Base-by-base conservation (phyloP, 2,797 vertebrate species). In the Vespertilio murinus region DNA sequence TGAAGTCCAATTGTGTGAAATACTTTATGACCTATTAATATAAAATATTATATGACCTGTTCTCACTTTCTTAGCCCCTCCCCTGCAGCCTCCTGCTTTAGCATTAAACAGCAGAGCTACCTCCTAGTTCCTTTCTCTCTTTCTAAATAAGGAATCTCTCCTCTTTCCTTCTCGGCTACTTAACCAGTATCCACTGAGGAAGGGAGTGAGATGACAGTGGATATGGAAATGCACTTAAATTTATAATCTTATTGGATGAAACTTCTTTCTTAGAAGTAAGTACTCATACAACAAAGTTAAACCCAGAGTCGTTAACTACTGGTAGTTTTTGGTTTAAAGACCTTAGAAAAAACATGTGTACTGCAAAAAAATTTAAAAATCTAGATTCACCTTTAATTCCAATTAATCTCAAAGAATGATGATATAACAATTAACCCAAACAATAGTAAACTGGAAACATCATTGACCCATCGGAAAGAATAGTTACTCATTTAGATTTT, bases 261-360 rank as follows among this genome's bases (percentile, higher is more conserved):
- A 49, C 28, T 69, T 35, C 38, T 82, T 42, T 77, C 56, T 85
- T 80, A 78, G 74, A 28, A 33, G 78, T 75, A 52, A 49, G 30
- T 54, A 64, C 81, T 82, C 40, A 38, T 59, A 35, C 81, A 90
- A 45, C 78, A 77, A 77, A 85, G 77, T 74, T 82, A 93, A 92
- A 73, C 40, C 30, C 30, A 35, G 47, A 67, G 35, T 73, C 22
- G 45, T 70, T 90, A 74, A 86, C 73, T 92, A 38, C 18, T 77
- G 18, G 52, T 73, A 71, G 33, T 64, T 64, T 93, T 59, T 49
- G 42, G 8, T 65, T 82, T 88, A 83, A 91, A 91, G 87, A 38
- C 22, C 61, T 88, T 90, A 77, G 14, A 75, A 65, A 85, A 92
- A 95, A 74, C 6, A 13, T 59, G 85, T 78, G 85, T 78, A 87